These are phyloP conservation scores for Barbus barbus DNA, from an alignment of 2,113 vertebrate species.

Conservation along the genomic window DNA sequence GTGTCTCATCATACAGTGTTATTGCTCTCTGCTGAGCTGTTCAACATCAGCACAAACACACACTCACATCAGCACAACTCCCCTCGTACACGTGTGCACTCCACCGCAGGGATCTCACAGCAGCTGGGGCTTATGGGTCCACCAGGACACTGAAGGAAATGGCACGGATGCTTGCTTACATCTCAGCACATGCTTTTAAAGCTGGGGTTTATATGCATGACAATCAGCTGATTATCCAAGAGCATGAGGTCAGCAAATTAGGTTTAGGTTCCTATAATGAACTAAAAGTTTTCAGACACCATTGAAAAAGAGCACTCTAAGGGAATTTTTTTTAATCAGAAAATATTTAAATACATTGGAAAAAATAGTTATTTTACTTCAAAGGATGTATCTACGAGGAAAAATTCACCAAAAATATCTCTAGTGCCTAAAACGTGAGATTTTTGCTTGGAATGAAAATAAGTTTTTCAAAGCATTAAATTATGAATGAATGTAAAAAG, in stretches of 20 bases:
- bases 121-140: conserved; percentile 17
- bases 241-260: not conserved
- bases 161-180: not conserved
- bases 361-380: not conserved
- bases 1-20: conserved; percentile 70
- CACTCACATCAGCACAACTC: conserved; percentile 67
- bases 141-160: conserved; percentile 19
- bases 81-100: conserved; percentile 26
- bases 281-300: not conserved
- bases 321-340: not conserved
- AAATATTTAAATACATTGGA: not conserved
- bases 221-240: not conserved
- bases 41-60: conserved; percentile 68
- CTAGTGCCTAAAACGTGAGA: not conserved
- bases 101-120: conserved; percentile 18
- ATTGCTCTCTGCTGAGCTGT: conserved; percentile 72
- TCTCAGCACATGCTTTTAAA: not conserved
- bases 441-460: not conserved
- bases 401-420: not conserved
- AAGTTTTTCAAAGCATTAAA: not conserved
- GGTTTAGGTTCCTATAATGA: not conserved
- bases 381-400: not conserved
- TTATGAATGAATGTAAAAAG: not conserved
- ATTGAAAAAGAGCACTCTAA: not conserved
- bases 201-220: not conserved